These are phyloP conservation scores for Zalophus californianus DNA, from an alignment of 2,797 vertebrate genomes.

Conservation along the genomic window DNA sequence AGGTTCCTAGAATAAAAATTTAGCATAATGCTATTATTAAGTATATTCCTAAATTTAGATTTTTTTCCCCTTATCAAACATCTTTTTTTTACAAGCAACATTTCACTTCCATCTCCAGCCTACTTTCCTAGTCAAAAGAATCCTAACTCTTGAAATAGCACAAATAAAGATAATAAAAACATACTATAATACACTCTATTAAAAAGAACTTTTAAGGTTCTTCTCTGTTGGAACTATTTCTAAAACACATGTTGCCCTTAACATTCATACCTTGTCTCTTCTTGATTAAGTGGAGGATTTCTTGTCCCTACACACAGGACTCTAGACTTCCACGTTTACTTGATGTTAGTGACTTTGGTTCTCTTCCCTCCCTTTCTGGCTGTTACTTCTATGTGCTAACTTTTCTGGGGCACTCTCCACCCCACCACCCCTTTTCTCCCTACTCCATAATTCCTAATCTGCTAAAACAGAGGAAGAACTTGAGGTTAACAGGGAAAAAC, in stretches of 20 bases:
- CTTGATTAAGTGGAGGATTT: background rate
- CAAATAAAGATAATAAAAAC: conserved; percentile 24
- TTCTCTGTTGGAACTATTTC: conserved; percentile 53
- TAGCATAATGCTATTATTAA: conserved; percentile 36
- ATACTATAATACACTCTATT: background rate
- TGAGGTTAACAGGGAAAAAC: conserved; percentile 3
- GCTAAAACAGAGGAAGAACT: conserved; percentile 47
- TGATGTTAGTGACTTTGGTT: background rate
- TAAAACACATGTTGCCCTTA: background rate
- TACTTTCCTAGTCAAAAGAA: conserved; percentile 31
- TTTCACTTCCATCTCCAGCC: conserved; percentile 28
- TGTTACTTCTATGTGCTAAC: background rate
- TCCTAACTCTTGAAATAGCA: conserved; percentile 50
- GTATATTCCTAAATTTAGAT: conserved; percentile 38
- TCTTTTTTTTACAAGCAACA: conserved; percentile 18
- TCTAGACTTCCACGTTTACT: background rate
- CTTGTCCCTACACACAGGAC: background rate
- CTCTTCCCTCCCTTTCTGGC: background rate
- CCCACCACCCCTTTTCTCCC: background rate
- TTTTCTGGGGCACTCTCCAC: conserved; percentile 33
- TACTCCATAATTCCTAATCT: conserved; percentile 42
- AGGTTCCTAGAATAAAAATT: conserved; percentile 25
- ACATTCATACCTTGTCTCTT: conserved; percentile 35
- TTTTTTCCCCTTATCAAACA: conserved; percentile 55
- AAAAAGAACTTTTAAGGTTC: conserved; percentile 38